These are phyloP conservation scores for Carassius auratus DNA, from an alignment of 2,113 vertebrate species.

Conservation along the genomic window DNA sequence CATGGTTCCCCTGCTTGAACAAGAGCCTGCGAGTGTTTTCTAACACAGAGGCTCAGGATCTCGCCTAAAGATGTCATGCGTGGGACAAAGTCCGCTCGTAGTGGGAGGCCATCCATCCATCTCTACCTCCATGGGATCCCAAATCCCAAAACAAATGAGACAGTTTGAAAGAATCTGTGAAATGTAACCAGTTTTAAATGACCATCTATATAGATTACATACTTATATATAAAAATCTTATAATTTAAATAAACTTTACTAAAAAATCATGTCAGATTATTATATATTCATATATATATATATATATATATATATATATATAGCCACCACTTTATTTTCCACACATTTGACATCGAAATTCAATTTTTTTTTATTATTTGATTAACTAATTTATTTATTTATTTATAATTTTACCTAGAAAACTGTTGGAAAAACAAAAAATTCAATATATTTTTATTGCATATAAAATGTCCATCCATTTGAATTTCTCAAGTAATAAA, in stretches of 20 bases:
- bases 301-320: too few relatives aligned
- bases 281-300: neutral
- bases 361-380: too few relatives aligned
- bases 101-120: neutral
- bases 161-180: neutral
- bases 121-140: neutral
- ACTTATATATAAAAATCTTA: too few relatives aligned
- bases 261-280: neutral
- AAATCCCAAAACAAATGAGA: constrained; percentile 15
- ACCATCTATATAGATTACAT: neutral
- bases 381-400: too few relatives aligned
- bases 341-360: neutral
- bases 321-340: neutral
- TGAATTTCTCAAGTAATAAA: too few relatives aligned
- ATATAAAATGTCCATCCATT: too few relatives aligned
- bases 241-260: constrained; percentile 31
- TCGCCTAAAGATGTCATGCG: constrained; percentile 39
- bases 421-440: too few relatives aligned
- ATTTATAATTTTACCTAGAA: too few relatives aligned
- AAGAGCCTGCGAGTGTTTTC: constrained; percentile 19
- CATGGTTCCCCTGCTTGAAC: constrained; percentile 31
- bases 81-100: neutral
- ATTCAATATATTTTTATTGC: too few relatives aligned
- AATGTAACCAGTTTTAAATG: neutral
- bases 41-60: constrained; percentile 28